A percentile compares a stretch with the other conserved stretches of the same genome.
Evolutionary conservation across 2,113 vertebrate species (phyloP).

Genomic region (Leptobrachium ailaonicum): DNA sequence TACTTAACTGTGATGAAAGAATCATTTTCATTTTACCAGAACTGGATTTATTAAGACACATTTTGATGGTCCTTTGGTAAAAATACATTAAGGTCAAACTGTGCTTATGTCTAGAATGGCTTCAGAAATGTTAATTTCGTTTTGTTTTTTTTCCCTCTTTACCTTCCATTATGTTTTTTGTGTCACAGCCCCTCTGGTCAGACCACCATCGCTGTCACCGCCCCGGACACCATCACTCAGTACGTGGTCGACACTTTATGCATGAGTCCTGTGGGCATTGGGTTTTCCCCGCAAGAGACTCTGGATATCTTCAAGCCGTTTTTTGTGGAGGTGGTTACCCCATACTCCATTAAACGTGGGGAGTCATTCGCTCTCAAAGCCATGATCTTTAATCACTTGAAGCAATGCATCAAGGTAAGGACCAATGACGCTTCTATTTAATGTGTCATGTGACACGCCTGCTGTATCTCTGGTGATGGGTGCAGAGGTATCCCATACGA

Average conservation of each 20-base stretch:
- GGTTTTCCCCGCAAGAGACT: constrained; percentile 61
- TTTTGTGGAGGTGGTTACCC: constrained; percentile 72
- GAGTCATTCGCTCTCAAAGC: constrained; percentile 73
- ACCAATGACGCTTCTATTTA: no score
- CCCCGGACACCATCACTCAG: constrained; percentile 54
- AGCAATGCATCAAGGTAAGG: constrained; percentile 75
- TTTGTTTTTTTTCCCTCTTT: background rate
- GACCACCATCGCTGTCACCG: constrained; percentile 56
- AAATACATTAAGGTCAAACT: no score
- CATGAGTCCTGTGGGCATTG: constrained; percentile 65
- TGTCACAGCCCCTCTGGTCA: constrained; percentile 47
- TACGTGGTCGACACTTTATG: constrained; percentile 77
- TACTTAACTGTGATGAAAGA: no score
- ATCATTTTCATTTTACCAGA: no score
- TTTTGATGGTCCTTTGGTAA: no score
- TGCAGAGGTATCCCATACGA: background rate
- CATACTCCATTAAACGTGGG: constrained; percentile 68
- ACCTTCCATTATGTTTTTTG: fast-evolving
- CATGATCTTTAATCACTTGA: constrained; percentile 74
- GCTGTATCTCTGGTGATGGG: background rate
- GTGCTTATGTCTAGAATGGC: no score
- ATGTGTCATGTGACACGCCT: background rate
- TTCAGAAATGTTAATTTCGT: no score
- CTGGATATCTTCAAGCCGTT: constrained; percentile 75
- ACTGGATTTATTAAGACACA: no score